These are phyloP conservation scores for Tangara arthus DNA, from an alignment of 2,797 vertebrate genomes.

Conservation along the genomic window DNA sequence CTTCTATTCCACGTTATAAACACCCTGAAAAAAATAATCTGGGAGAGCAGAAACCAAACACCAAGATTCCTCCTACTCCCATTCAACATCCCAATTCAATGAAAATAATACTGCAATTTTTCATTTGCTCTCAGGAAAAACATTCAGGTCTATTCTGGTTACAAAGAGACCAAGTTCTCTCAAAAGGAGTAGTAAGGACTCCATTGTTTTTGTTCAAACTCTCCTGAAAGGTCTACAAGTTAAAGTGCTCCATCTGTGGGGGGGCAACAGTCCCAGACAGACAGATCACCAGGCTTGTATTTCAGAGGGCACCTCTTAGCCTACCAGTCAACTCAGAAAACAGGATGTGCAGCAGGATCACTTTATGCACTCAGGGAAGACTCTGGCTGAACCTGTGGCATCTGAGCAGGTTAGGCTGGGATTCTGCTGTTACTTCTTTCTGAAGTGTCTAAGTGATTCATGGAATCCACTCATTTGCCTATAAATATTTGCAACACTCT, in stretches of 20 bases:
- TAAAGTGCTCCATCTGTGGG: neutral
- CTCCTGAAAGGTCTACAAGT: neutral
- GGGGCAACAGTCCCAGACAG: neutral
- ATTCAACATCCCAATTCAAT: neutral
- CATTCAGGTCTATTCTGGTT: neutral
- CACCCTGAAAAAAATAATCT: neutral
- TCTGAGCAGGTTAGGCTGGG: neutral
- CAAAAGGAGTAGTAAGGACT: neutral
- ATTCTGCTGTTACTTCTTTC: neutral
- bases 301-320: neutral
- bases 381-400: neutral
- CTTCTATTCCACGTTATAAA: neutral
- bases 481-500: neutral
- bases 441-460: neutral
- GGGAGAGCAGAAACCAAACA: neutral
- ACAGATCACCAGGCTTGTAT: neutral
- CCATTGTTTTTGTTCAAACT: neutral
- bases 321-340: neutral
- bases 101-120: neutral
- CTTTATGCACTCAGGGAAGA: neutral
- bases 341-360: neutral
- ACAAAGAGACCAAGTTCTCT: neutral
- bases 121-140: neutral
- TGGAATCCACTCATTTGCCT: fast-evolving
- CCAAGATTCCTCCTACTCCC: neutral